Percentiles rank a stretch among this genome's conserved stretches.
Evolutionary conservation across 2,113 vertebrate genomes (phyloP).

Genomic region (Takifugu flavidus): DNA sequence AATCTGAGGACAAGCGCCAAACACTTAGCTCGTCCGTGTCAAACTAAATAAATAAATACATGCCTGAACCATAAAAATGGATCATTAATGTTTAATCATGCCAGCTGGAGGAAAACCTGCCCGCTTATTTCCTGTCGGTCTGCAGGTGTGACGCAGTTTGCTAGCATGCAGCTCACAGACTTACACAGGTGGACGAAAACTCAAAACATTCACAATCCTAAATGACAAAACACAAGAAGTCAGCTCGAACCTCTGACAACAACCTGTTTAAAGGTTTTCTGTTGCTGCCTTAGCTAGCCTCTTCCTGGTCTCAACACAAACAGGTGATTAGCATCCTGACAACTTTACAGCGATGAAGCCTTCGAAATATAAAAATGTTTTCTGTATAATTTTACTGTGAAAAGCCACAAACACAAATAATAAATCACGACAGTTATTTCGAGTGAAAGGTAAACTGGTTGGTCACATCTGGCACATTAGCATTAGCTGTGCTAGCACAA

Average conservation of each 20-base stretch:
- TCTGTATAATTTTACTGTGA: not conserved
- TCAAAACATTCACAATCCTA: conserved; percentile 11
- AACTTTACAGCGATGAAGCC: not conserved
- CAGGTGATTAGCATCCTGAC: not conserved
- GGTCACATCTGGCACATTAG: conserved; percentile 26
- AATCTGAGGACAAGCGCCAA: conserved; percentile 15
- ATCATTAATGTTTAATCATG: too few species aligned
- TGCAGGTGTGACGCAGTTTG: conserved; percentile 9
- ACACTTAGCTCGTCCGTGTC: conserved; percentile 4
- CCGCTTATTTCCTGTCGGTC: conserved; percentile 1
- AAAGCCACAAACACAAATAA: too few species aligned
- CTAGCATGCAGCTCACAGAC: conserved; percentile 42
- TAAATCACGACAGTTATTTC: too few species aligned
- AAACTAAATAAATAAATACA: not conserved
- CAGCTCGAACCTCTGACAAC: conserved; percentile 15
- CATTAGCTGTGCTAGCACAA: conserved; percentile 33
- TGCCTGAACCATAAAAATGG: conserved; percentile 2
- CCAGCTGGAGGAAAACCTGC: too few species aligned
- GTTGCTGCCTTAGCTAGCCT: not conserved
- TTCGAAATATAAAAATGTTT: not conserved
- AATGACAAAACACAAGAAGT: not conserved
- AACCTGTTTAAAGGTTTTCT: conserved; percentile 5
- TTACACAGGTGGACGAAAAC: conserved; percentile 24
- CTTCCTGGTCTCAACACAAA: not conserved
- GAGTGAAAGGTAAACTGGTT: conserved; percentile 24